These are phyloP conservation scores for Aphaenogaster ashmeadi DNA, from an alignment of 1,140 invertebrate genomes.

Conservation along the genomic window DNA sequence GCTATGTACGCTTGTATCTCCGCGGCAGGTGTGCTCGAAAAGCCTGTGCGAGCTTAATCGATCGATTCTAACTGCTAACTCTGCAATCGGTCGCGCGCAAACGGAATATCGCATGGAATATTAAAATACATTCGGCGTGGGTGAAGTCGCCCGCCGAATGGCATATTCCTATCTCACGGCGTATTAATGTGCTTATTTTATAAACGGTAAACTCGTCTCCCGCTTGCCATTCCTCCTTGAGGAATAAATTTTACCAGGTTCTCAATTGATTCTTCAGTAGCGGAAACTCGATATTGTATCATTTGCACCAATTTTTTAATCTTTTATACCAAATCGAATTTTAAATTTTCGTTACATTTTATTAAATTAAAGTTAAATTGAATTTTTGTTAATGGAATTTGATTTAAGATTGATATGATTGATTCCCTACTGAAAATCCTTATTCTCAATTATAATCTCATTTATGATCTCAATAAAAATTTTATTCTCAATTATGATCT, in stretches of 20 bases:
- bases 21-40: conserved; percentile 61
- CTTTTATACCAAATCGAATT: conserved; percentile 1
- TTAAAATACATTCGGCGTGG: conserved; percentile 54
- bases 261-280: neutral
- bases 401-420: neutral
- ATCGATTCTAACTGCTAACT: conserved; percentile 70
- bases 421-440: no score
- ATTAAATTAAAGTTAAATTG: conserved; percentile 21
- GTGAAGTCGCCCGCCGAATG: neutral
- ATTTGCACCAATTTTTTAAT: neutral
- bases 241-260: neutral
- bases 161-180: neutral
- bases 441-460: no score
- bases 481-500: no score
- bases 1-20: conserved; percentile 47
- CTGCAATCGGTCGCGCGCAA: conserved; percentile 31
- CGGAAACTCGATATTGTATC: neutral
- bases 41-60: conserved; percentile 67
- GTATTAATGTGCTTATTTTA: conserved; percentile 20
- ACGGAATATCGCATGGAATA: conserved; percentile 62
- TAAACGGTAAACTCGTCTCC: neutral
- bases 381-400: conserved; percentile 14
- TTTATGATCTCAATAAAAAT: no score
- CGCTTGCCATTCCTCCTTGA: neutral
- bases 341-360: neutral